These are phyloP conservation scores for Galagoides demidoff DNA, from an alignment of 2,797 vertebrate species.

Conservation along the genomic window DNA sequence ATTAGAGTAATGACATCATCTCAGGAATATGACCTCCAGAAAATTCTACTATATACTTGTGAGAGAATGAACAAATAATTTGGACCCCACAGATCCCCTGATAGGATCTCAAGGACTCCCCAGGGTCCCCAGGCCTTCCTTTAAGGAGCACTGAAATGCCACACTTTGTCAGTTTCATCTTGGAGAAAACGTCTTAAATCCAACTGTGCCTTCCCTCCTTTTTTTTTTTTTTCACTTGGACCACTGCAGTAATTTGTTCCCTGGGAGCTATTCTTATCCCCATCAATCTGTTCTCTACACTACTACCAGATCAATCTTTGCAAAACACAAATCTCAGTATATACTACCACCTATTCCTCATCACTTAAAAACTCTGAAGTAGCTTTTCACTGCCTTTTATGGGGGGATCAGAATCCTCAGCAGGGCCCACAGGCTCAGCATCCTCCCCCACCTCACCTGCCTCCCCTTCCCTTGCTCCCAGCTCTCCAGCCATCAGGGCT, in stretches of 20 bases:
- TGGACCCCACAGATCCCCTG: neutral
- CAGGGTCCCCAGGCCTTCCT: neutral
- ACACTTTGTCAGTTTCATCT: neutral
- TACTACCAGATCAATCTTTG: neutral
- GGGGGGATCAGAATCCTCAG: neutral
- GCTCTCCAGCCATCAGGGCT: neutral
- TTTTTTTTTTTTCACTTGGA: neutral
- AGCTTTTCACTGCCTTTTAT: conserved; percentile 12
- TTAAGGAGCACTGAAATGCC: neutral
- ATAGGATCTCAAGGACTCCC: neutral
- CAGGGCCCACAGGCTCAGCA: neutral
- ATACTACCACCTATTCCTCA: neutral
- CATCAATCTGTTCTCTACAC: neutral
- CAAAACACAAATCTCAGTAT: neutral
- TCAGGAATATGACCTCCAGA: conserved; percentile 4
- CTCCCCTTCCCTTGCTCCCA: neutral
- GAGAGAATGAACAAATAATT: conserved; percentile 43
- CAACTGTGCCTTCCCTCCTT: neutral
- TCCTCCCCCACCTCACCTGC: neutral
- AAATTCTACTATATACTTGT: neutral
- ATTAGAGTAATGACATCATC: neutral
- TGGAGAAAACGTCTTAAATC: neutral
- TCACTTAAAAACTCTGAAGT: conserved; percentile 22
- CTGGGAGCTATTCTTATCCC: neutral
- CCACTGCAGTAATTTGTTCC: neutral